Percentiles rank a stretch among this genome's conserved stretches.
phyloP scores from a whole-genome alignment of 2,113 vertebrate genomes.

The Scortum barcoo region DNA sequence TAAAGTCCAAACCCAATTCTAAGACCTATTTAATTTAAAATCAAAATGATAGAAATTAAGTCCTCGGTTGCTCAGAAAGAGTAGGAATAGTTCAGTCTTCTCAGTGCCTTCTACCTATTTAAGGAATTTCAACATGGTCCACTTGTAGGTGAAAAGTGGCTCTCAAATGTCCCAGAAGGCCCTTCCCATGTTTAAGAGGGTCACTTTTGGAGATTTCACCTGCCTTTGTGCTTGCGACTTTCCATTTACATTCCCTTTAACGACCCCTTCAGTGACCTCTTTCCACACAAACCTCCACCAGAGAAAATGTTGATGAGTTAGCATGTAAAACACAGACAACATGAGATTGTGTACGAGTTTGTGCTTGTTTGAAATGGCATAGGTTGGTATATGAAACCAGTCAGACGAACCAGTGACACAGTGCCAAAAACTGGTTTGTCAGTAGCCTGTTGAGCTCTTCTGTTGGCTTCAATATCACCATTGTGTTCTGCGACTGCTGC shows the following conservation, averaged over 20 bases:
- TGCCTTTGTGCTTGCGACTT: not conserved
- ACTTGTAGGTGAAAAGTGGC: not conserved
- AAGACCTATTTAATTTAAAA: not conserved
- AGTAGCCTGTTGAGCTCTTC: rapidly evolving
- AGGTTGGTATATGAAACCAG: not conserved
- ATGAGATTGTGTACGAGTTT: not conserved
- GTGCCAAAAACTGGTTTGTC: conserved; percentile 50
- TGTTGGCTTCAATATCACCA: not conserved
- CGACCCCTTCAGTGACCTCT: not conserved
- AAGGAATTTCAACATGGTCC: not conserved
- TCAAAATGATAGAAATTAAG: not conserved
- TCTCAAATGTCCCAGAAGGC: not conserved
- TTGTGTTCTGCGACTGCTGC: conserved; percentile 24
- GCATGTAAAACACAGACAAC: not conserved
- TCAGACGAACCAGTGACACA: not conserved
- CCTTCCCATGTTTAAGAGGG: no score
- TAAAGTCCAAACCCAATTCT: not conserved
- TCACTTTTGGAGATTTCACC: not conserved
- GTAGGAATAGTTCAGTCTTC: not conserved
- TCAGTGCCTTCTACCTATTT: not conserved
- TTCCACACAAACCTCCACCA: not conserved
- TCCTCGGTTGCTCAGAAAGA: no score
- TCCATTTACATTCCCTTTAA: not conserved
- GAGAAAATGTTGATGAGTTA: no score
- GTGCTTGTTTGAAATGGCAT: no score